Evolutionary conservation across 2,888 invertebrate genomes (phyloP), one percentile per base, ranked within the genome.

Genomic region (Malacosoma neustria): DNA sequence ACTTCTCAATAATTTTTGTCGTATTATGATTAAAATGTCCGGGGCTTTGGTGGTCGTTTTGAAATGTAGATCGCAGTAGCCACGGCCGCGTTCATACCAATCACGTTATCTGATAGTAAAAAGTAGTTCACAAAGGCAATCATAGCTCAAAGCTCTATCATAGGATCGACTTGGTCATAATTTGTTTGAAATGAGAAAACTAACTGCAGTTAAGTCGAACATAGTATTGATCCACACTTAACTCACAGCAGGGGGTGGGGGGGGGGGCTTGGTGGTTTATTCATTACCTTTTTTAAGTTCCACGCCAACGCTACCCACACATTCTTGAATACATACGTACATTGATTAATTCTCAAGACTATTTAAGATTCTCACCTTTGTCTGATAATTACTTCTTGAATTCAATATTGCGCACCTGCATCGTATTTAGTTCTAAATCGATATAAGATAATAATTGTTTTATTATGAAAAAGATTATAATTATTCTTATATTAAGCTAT

Each of bases 131-230:
- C 22, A 22, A 22, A 22, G 22, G 6, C 6, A 22, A 22, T 2
- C 9, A 9, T 22, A 22, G 9, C n/a, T n/a, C n/a, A 29, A 4
- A 4, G 7, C 1, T 35, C 30, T 14, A 30, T 35, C 15, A 14
- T 11, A 7, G 30, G 7, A 30, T 6, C n/a, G 4, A 4, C 11
- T 7, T 38, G 32, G 11, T 39, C 37, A 35, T 42, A 34, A 39
- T 32, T 37, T 42, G 39, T 39, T 37, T 39, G 38, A 30, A 35
- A 33, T 33, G 14, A 3, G 35, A 33, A 33, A 22, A 14, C 38
- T 39, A 30, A 35, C 35, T 35, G 35, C 30, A 35, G 14, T 7
- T 14, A n/a, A 14, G 22, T 7, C 12, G 6, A 22, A 22, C 22
- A 22, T 11, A 4, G 11, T 35, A 35, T 30, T 9, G 35, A 35